Percentiles rank a stretch among this genome's conserved stretches.
Evolutionary conservation across 2,888 invertebrate genomes (phyloP).

Genomic region (Ferdinandea cuprea): DNA sequence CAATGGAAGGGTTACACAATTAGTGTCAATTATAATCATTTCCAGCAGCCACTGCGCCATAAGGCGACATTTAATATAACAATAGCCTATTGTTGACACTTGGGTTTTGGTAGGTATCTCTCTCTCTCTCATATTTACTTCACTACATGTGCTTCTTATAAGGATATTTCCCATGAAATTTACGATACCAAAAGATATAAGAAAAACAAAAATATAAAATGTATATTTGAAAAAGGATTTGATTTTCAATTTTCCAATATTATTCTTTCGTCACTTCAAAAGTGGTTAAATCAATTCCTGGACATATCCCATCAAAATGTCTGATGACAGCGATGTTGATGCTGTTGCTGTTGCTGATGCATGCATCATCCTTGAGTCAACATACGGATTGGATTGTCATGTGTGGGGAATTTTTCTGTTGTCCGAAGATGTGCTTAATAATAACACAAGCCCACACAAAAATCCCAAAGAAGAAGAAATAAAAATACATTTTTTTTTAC

Average conservation of each 20-base stretch:
- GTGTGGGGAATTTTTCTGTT: slow-evolving; percentile 10
- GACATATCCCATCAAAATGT: slow-evolving; percentile 34
- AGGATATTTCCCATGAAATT: slow-evolving; percentile 43
- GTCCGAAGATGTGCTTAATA: slow-evolving; percentile 18
- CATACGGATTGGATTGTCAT: slow-evolving; percentile 16
- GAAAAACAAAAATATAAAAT: slow-evolving; percentile 30
- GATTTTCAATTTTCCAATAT: slow-evolving; percentile 67
- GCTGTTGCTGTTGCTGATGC: slow-evolving; percentile 32
- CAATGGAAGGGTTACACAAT: neutral
- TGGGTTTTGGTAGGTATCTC: neutral
- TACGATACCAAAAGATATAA: slow-evolving; percentile 2
- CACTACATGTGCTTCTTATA: neutral
- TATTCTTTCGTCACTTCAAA: slow-evolving; percentile 42
- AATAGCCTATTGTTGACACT: neutral
- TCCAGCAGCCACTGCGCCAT: neutral
- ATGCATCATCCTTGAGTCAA: slow-evolving; percentile 68
- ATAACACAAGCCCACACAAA: slow-evolving; percentile 32
- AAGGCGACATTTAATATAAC: neutral
- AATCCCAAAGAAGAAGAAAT: slow-evolving; percentile 24
- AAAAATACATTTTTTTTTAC: slow-evolving; percentile 38
- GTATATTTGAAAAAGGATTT: slow-evolving; percentile 71
- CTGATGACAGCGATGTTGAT: too few relatives aligned
- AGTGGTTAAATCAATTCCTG: slow-evolving; percentile 49
- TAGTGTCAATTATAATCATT: neutral
- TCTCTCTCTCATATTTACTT: slow-evolving; percentile 22